A percentile compares a stretch with the other conserved stretches of the same genome.
Conservation (phyloP, 2,888 invertebrate species). For the Phengaris alcon region DNA sequence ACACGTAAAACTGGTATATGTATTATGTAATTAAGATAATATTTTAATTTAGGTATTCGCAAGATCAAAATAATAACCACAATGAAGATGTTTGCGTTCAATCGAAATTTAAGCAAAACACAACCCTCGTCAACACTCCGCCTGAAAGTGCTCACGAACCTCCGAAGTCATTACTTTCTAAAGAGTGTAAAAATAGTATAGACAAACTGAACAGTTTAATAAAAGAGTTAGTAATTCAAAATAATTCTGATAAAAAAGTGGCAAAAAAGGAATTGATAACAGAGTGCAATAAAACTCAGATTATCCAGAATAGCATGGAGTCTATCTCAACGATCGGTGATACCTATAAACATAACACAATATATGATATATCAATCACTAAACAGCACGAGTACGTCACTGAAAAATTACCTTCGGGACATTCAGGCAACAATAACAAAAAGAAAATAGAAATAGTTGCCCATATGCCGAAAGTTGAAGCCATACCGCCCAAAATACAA, state of each 20-base stretch:
- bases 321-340: not conserved
- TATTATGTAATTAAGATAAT: not conserved
- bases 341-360: not conserved
- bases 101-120: conserved; percentile 31
- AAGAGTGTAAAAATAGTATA: conserved; percentile 65
- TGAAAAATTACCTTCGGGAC: conserved; percentile 32
- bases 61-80: not conserved
- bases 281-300: conserved; percentile 23
- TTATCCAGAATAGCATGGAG: not conserved
- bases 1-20: not conserved
- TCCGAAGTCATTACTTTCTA: conserved; percentile 40
- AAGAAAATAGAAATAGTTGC: conserved; percentile 39
- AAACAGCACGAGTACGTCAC: not conserved
- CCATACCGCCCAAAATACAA: conserved; percentile 55
- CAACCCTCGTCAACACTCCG: conserved; percentile 44
- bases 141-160: not conserved
- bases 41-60: not conserved
- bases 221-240: conserved; percentile 50
- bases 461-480: conserved; percentile 54
- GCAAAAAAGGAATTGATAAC: conserved; percentile 39
- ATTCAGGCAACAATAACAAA: conserved; percentile 38
- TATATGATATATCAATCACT: not conserved
- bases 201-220: conserved; percentile 66
- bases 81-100: not conserved
- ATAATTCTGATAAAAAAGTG: conserved; percentile 39